phyloP scores from a whole-genome alignment of 2,888 invertebrate genomes.

The Drosophila putrida region DNA sequence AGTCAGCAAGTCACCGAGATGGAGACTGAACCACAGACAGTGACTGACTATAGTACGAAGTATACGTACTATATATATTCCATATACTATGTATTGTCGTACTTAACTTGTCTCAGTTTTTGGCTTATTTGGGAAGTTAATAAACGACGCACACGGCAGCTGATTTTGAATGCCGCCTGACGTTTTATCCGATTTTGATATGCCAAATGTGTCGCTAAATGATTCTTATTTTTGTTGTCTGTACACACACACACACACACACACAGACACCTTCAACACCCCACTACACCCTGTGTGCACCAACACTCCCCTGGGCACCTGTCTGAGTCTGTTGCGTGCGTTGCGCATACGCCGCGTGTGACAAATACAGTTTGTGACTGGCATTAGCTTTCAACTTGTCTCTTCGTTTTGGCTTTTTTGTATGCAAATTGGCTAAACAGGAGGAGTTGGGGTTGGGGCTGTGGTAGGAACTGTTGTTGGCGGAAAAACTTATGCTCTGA shows the following conservation, averaged over 20 bases:
- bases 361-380: conserved; percentile 39
- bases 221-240: conserved; percentile 47
- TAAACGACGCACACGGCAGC: conserved; percentile 60
- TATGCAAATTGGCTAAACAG: conserved; percentile 68
- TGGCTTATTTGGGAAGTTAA: conserved; percentile 43
- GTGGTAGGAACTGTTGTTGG: conserved; percentile 7
- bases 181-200: conserved; percentile 64
- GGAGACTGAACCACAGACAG: conserved; percentile 20
- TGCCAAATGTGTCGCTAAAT: conserved; percentile 79
- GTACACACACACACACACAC: too few species aligned
- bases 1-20: conserved; percentile 58
- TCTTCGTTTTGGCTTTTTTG: conserved; percentile 48
- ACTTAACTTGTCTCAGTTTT: conserved; percentile 27
- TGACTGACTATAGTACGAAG: conserved; percentile 23
- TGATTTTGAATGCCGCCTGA: conserved; percentile 67
- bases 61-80: conserved; percentile 1
- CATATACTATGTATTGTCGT: not conserved
- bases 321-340: conserved; percentile 26
- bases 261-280: not conserved
- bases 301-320: not conserved
- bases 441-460: not conserved
- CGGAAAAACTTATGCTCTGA: conserved; percentile 50
- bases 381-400: conserved; percentile 49
- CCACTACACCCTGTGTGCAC: not conserved
- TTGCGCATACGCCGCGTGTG: conserved; percentile 69